Conservation (phyloP, 2,113 vertebrate genomes). For the Neolamprologus longior region DNA sequence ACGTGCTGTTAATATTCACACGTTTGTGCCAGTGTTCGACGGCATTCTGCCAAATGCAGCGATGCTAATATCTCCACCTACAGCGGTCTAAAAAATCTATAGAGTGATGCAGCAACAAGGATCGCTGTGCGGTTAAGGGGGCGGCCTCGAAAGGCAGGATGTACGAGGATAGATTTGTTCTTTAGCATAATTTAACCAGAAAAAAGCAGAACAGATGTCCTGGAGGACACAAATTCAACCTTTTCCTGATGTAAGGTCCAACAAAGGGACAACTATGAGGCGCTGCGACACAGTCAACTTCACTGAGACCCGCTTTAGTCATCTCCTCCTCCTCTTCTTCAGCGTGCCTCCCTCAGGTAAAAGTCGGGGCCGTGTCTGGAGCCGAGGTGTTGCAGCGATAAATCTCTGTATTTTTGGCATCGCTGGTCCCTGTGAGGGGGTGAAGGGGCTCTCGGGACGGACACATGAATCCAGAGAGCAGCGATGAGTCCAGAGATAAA, state of each 20-base stretch:
- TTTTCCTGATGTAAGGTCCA: neutral
- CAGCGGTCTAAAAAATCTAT: neutral
- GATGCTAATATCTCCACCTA: neutral
- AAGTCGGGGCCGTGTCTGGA: neutral
- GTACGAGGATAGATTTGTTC: neutral
- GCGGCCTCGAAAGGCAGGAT: neutral
- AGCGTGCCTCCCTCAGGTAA: neutral
- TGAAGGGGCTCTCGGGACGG: neutral
- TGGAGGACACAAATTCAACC: neutral
- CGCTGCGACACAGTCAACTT: neutral
- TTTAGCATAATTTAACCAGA: neutral
- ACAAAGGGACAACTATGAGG: neutral
- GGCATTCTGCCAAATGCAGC: neutral
- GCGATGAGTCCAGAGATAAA: neutral
- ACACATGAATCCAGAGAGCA: neutral
- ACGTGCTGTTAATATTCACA: neutral
- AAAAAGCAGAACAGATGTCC: neutral
- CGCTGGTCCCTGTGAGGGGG: neutral
- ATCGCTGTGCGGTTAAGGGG: neutral
- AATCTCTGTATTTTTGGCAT: constrained; percentile 43
- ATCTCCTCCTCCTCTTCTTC: neutral
- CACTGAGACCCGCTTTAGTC: neutral
- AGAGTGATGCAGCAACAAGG: neutral
- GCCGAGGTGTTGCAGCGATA: constrained; percentile 23
- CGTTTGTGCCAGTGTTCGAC: neutral